Percentiles rank a stretch among this genome's conserved stretches.
Conservation (phyloP, 2,797 vertebrate species). For the Notoglanidium macrostoma region DNA sequence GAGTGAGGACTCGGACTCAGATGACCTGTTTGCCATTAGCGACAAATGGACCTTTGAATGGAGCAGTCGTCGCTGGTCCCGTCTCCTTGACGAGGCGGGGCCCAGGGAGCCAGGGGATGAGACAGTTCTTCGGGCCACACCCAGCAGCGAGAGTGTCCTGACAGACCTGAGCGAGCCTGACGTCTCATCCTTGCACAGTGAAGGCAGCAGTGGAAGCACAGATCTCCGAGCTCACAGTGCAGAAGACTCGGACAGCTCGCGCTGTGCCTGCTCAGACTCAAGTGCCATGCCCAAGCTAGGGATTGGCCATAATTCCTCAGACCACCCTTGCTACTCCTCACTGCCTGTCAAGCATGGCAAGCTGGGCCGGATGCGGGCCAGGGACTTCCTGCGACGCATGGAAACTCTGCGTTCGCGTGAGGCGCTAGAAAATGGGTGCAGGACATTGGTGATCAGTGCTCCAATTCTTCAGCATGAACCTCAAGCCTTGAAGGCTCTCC, state of each 20-base stretch:
- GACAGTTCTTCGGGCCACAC: slow-evolving; percentile 83
- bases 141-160: slow-evolving; percentile 94
- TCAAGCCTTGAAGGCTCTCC: slow-evolving; percentile 77
- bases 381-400: slow-evolving; percentile 90
- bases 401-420: slow-evolving; percentile 84
- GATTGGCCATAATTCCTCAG: slow-evolving; percentile 72
- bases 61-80: slow-evolving; percentile 94
- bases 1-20: slow-evolving; percentile 98
- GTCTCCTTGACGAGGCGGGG: slow-evolving; percentile 77
- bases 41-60: slow-evolving; percentile 99
- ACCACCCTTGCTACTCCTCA: slow-evolving; percentile 67
- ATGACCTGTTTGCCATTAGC: slow-evolving; percentile 94
- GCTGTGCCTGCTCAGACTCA: slow-evolving; percentile 74
- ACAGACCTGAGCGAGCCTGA: slow-evolving; percentile 96
- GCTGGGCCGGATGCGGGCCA: slow-evolving; percentile 78
- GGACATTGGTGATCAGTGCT: slow-evolving; percentile 81
- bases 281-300: slow-evolving; percentile 73
- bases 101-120: slow-evolving; percentile 74
- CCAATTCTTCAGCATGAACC: slow-evolving; percentile 86
- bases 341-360: slow-evolving; percentile 79
- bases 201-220: slow-evolving; percentile 89
- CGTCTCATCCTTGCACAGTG: slow-evolving; percentile 91
- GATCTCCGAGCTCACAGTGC: slow-evolving; percentile 69
- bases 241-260: slow-evolving; percentile 77
- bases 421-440: slow-evolving; percentile 73